Base-by-base conservation (phyloP, 2,888 invertebrate species). In the Mesorhabditis sp. region DNA sequence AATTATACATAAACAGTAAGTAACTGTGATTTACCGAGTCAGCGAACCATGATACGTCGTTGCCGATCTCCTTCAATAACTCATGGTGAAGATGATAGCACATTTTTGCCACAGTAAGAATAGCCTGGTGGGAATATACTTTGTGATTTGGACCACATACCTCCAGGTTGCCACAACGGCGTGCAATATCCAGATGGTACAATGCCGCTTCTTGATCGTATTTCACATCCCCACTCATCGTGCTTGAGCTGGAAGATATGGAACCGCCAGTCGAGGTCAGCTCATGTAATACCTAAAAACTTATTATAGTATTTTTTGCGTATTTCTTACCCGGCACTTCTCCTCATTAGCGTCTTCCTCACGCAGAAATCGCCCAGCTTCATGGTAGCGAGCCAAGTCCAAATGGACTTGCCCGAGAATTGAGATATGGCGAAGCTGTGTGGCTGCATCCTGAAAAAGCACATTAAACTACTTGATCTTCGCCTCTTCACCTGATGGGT, bases 381-480 rank as follows among this genome's bases (percentile, higher is more conserved):
- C 89, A 75, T 89, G 88, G 82, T 89, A 89, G 75, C 88, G 87
- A 15, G 88, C 88, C 80, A 89, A 80, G 74, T 89, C 89, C 75
- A 89, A 86, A 79, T 89, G 89, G 67, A 89, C 88, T 86, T 88
- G 87, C 67, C 89, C 89, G 43, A 89, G 85, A 67, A 88, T 84
- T 41, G 88, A 87, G 73, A 86, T 86, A 43, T 83, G 83, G 45
- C 80, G 76, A 50, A 44, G 67, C 63, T 63, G n/a, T 10, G 63
- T 66, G 13, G 72, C 74, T 5, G 66, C 41, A 45, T 74, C 45
- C 45, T 72, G 65, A 7, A 65, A 41, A 13, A 10, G 5, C 15
- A 28, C 28, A 28, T 28, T 28, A 28, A 28, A 15, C n/a, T 10
- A 43, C 13, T 41, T 63, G 28, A 28, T 28, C 28, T 50, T 67